Evolutionary conservation across 2,113 vertebrate genomes (phyloP), one percentile per base, ranked within the genome.

Genomic region (Ivindomyrus marchei): DNA sequence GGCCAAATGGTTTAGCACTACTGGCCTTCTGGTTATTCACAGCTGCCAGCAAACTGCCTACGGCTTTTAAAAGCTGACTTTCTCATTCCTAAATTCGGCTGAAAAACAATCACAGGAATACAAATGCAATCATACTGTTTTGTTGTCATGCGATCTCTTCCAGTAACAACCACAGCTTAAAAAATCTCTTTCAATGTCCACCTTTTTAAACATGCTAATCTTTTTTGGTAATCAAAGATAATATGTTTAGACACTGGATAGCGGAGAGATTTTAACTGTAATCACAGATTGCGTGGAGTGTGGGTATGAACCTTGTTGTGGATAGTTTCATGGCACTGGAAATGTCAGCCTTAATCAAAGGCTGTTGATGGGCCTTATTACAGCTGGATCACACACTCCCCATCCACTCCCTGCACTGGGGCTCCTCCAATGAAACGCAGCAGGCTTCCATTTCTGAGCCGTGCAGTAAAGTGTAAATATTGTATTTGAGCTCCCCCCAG

Each of bases 391-490:
- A n/a, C 5, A 31, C n/a, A 17, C 3, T 53, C 13, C 39, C 11
- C 24, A 42, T 53, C 31, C 31, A 39, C 4, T 36, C n/a, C 17
- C 6, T 36, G 39, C n/a, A 39, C 7, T 39, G 31, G n/a, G n/a
- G 52, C 13, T 27, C 50, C 31, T 53, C n/a, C 31, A 39, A 87
- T 5, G 8, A 56, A 87, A 36, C 4, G 19, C 93, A 93, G 94
- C 94, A 92, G 94, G 93, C 89, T 50, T 45, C 50, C 42, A 74
- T 88, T 90, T 88, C 49, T 56, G 92, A 89, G 88, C 93, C 93
- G 91, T 93, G 93, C 93, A 89, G 94, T 46, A 92, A 93, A 95
- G 94, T 90, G 93, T 95, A 94, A 95, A 95, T 92, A 94, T 93
- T 94, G 92, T 92, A 94, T 93, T 91, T 95, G 92, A 95, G 94